Percentiles rank a stretch among this genome's conserved stretches.
phyloP scores from a whole-genome alignment of 2,113 vertebrate species.

The Ascaphus truei region DNA sequence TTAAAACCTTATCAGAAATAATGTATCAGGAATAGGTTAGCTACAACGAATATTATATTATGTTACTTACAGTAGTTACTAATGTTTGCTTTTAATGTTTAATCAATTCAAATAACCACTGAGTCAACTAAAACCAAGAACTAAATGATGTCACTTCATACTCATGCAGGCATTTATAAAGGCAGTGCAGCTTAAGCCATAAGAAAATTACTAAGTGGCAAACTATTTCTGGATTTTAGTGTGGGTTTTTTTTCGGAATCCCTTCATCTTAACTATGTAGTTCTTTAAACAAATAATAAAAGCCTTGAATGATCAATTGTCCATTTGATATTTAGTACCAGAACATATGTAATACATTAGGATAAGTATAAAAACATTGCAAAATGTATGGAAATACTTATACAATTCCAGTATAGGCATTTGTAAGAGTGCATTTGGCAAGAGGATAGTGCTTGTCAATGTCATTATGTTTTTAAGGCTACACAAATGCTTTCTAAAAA shows the following conservation, averaged over 20 bases:
- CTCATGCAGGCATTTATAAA: neutral
- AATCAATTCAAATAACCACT: no score
- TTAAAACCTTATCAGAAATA: no score
- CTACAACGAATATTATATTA: neutral
- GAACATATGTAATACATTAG: neutral
- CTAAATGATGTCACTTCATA: neutral
- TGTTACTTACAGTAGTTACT: neutral
- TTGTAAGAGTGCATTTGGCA: no score
- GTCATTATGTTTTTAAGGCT: no score
- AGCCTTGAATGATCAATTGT: neutral
- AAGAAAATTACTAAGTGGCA: neutral
- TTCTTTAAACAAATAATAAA: neutral
- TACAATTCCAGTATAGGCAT: no score
- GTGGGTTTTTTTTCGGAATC: neutral
- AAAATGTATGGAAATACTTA: neutral
- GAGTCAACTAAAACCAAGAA: neutral
- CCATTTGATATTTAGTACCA: neutral
- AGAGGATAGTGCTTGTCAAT: no score
- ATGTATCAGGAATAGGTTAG: neutral
- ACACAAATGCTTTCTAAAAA: no score
- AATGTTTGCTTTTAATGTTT: neutral
- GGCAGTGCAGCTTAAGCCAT: neutral
- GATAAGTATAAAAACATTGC: neutral
- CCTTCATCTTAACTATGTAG: neutral
- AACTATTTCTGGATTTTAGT: neutral